Conservation (phyloP, 2,797 vertebrate species). For the Acanthurus leucopareius region DNA sequence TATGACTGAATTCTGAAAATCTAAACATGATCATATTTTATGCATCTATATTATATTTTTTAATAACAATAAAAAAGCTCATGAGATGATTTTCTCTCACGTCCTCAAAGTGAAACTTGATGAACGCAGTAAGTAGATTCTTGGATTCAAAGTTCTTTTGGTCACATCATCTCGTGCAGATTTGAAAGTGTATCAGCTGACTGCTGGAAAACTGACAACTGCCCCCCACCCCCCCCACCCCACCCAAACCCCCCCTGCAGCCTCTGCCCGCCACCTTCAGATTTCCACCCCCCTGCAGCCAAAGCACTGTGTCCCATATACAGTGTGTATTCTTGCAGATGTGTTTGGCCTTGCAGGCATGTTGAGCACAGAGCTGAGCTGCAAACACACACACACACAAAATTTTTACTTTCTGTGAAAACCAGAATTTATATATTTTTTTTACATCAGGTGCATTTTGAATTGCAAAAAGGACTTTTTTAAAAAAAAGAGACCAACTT, state of each 20-base stretch:
- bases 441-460: neutral
- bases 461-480: neutral
- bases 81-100: neutral
- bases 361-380: neutral
- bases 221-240: neutral
- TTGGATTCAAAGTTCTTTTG: conserved; percentile 27
- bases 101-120: neutral
- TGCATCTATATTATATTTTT: neutral
- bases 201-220: conserved; percentile 32
- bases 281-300: conserved; percentile 35
- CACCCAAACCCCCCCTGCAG: too few species aligned
- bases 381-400: conserved; percentile 19
- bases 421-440: conserved; percentile 11
- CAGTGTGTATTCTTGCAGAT: conserved; percentile 35
- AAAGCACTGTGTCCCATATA: conserved; percentile 24
- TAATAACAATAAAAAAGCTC: too few species aligned
- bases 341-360: conserved; percentile 26
- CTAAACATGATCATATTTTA: neutral
- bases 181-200: conserved; percentile 36
- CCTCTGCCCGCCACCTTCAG: conserved; percentile 30
- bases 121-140: neutral
- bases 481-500: neutral
- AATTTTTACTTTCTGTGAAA: conserved; percentile 14
- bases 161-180: conserved; percentile 32
- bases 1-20: conserved; percentile 6